Evolutionary conservation across 2,113 vertebrate genomes (phyloP), one percentile per base, ranked within the genome.

Genomic region (Anoplopoma fimbria): DNA sequence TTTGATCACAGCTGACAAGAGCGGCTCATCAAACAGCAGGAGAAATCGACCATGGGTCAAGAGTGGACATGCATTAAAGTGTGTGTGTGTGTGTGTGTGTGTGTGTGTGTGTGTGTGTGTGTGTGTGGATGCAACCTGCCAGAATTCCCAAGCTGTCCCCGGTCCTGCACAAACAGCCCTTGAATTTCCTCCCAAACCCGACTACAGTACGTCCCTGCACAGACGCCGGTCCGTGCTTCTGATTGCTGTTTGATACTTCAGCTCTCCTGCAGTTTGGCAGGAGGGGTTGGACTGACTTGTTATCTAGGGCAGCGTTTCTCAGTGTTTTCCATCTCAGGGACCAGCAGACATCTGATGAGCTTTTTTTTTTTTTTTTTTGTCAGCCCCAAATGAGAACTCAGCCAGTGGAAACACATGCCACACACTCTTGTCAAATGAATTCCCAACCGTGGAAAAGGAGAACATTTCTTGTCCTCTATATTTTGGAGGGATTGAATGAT

Each of bases 261-360:
- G 40, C 61, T 65, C 75, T 87, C 84, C 79, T 69, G 80, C 84
- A 79, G 85, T 89, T 75, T 87, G 82, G 75, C 63, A 79, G 71
- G 89, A 82, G 61, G 55, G 70, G 70, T 45, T 65, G 81, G 78
- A 82, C 77, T 47, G 70, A 70, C 77, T 85, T 60, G 67, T 89
- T 90, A 90, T 90, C 79, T 89, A 42, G 90, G 87, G 60, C 85
- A 89, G 40, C 45, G 36, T 79, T 61, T 86, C 87, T 90, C 78
- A 58, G 57, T 85, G 78, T 85, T 87, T 86, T 76, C 82, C 78
- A 83, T 87, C 88, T 90, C 64, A 0, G 89, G 64, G 75, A 88
- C 70, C 75, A 70, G 76, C 70, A 86, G 71, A 75, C 69, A 81
- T 83, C 40, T 67, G 85, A 89, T 82, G 81, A 80, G 60, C 0